Percentiles rank a stretch among this genome's conserved stretches.
Conservation (phyloP, 2,888 invertebrate genomes). For the Leptogaster cylindrica region DNA sequence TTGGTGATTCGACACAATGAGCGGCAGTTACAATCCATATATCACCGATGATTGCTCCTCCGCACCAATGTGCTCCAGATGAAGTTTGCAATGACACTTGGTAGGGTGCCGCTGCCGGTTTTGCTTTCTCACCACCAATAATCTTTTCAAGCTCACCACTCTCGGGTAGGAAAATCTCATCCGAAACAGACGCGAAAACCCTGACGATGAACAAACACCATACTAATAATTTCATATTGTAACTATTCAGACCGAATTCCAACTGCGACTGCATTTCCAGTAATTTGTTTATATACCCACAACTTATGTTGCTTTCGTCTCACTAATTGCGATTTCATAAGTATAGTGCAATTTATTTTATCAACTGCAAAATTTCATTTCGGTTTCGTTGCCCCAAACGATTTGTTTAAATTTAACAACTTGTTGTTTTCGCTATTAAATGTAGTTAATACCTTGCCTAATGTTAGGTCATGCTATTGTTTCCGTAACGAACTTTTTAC, state of each 20-base stretch:
- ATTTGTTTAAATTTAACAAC: too few relatives aligned
- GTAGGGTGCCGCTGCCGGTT: constrained; percentile 51
- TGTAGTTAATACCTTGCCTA: too few relatives aligned
- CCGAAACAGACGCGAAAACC: constrained; percentile 21
- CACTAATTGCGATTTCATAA: too few relatives aligned
- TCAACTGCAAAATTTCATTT: too few relatives aligned
- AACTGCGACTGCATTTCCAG: neutral
- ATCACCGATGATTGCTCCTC: constrained; percentile 55
- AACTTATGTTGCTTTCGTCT: too few relatives aligned
- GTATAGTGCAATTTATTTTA: too few relatives aligned
- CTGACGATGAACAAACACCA: constrained; percentile 4
- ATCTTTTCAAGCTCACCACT: constrained; percentile 28
- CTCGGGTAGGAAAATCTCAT: constrained; percentile 25
- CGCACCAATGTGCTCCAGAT: constrained; percentile 57
- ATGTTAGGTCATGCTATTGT: too few relatives aligned
- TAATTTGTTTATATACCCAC: neutral
- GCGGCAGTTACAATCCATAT: constrained; percentile 57
- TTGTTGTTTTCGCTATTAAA: too few relatives aligned
- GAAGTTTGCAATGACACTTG: constrained; percentile 57
- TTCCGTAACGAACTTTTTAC: too few relatives aligned
- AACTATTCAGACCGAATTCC: neutral
- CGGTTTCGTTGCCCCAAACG: too few relatives aligned
- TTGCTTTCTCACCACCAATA: constrained; percentile 43
- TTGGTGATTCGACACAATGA: constrained; percentile 56
- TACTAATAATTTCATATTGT: neutral